Evolutionary conservation across 2,888 invertebrate genomes (phyloP).

Genomic region (Scaptodrosophila latifasciaeformis): DNA sequence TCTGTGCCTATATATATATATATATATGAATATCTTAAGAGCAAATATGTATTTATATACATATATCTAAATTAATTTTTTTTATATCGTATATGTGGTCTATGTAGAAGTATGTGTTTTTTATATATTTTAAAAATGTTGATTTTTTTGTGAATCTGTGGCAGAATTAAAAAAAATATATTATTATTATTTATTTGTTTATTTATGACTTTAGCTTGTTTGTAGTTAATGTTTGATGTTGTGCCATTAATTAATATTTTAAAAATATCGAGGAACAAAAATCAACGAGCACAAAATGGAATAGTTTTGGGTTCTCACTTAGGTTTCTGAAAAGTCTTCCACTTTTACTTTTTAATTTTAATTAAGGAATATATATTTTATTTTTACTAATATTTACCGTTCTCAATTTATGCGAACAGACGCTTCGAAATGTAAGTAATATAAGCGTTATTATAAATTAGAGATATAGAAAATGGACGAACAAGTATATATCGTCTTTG

Average conservation of each 20-base stretch:
- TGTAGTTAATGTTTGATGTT: neutral
- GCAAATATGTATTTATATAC: no score
- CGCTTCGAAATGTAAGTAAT: constrained; percentile 75
- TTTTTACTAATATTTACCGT: constrained; percentile 52
- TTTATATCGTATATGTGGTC: no score
- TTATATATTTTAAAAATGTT: neutral
- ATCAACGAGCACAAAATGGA: neutral
- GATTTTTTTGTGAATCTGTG: neutral
- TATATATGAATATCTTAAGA: no score
- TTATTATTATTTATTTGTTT: no score
- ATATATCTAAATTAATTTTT: no score
- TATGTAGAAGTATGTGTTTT: neutral
- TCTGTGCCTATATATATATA: no score
- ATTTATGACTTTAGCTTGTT: neutral
- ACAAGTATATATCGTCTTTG: no score
- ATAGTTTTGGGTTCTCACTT: constrained; percentile 9
- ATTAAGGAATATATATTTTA: constrained; percentile 9
- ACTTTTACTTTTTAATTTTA: no score
- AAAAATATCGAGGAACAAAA: neutral
- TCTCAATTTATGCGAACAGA: constrained; percentile 71
- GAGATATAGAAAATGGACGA: constrained; percentile 5
- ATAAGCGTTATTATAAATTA: neutral
- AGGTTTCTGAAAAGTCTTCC: constrained; percentile 19
- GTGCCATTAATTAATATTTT: constrained; percentile 27
- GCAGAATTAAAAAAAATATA: no score